These are phyloP conservation scores for Galaxias olidus DNA, from an alignment of 2,797 vertebrate genomes.

Conservation along the genomic window DNA sequence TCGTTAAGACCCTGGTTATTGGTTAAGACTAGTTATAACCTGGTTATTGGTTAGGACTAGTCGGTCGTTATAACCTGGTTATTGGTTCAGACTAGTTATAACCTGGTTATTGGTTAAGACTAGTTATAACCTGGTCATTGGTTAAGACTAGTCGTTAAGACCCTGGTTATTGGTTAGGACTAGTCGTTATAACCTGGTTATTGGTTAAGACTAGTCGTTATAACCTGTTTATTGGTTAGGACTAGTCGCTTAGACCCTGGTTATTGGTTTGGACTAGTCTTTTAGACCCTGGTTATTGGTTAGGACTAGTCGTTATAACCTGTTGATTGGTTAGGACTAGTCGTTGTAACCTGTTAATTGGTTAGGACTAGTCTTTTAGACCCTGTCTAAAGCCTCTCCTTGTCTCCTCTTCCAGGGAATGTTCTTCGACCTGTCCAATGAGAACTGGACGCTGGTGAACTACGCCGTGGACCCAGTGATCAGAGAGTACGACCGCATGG, in stretches of 20 bases:
- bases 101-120: background rate
- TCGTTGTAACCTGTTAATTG: too few species aligned
- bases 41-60: background rate
- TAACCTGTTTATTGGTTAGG: background rate
- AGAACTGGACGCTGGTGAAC: constrained; percentile 76
- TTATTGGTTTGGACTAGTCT: background rate
- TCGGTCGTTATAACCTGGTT: too few species aligned
- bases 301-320: background rate
- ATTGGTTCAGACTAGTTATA: background rate
- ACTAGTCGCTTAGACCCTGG: too few species aligned
- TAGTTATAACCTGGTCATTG: too few species aligned
- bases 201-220: background rate
- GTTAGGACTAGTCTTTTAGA: background rate
- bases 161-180: background rate
- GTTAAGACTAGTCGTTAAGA: background rate
- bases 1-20: too few species aligned
- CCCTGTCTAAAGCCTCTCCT: background rate
- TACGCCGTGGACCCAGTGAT: constrained; percentile 79
- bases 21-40: background rate
- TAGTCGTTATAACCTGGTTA: too few species aligned
- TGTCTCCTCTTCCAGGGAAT: constrained; percentile 73
- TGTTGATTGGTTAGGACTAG: background rate
- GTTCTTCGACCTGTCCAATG: constrained; percentile 81
- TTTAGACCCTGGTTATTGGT: too few species aligned
- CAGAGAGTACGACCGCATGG: constrained; percentile 87